Percentiles rank a stretch among this genome's conserved stretches.
Conservation (phyloP, 2,888 invertebrate genomes). For the Leucoptera coffeella region DNA sequence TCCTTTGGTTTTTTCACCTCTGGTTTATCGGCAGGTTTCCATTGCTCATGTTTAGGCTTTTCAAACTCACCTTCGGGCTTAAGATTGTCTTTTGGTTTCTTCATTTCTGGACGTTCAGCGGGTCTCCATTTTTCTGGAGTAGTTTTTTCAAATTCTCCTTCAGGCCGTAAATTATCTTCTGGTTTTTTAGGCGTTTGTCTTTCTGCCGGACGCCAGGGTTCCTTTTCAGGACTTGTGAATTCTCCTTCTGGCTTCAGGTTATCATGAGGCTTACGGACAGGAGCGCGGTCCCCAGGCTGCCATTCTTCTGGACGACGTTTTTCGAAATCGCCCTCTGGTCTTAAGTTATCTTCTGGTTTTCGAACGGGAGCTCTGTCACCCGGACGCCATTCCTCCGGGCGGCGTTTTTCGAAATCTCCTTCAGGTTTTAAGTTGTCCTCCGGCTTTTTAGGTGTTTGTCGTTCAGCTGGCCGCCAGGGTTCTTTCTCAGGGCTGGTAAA, state of each 20-base stretch:
- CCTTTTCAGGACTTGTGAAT: conserved; percentile 39
- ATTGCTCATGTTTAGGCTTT: conserved; percentile 16
- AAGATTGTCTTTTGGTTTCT: conserved; percentile 54
- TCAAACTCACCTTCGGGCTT: conserved; percentile 51
- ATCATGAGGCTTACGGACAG: conserved; percentile 15
- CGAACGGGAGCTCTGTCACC: conserved; percentile 13
- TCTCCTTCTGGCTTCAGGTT: conserved; percentile 50
- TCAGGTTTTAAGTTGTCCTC: conserved; percentile 37
- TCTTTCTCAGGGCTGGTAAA: conserved; percentile 45
- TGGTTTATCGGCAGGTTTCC: conserved; percentile 24
- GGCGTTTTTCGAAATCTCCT: conserved; percentile 38
- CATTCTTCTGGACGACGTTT: conserved; percentile 13
- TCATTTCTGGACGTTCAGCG: conserved; percentile 35
- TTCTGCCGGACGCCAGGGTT: conserved; percentile 29
- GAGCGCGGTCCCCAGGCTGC: conserved; percentile 15
- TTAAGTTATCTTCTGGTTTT: conserved; percentile 28
- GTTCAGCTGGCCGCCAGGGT: conserved; percentile 23
- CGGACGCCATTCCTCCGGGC: conserved; percentile 12
- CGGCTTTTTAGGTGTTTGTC: conserved; percentile 18
- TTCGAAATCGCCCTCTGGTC: conserved; percentile 41
- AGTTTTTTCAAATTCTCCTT: conserved; percentile 39
- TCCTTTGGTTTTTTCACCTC: conserved; percentile 27
- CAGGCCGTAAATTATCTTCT: conserved; percentile 33
- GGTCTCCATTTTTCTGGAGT: conserved; percentile 19
- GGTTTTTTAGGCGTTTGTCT: conserved; percentile 19